Evolutionary conservation across 2,113 vertebrate genomes (phyloP).

Genomic region (Poeciliopsis turrubarensis): DNA sequence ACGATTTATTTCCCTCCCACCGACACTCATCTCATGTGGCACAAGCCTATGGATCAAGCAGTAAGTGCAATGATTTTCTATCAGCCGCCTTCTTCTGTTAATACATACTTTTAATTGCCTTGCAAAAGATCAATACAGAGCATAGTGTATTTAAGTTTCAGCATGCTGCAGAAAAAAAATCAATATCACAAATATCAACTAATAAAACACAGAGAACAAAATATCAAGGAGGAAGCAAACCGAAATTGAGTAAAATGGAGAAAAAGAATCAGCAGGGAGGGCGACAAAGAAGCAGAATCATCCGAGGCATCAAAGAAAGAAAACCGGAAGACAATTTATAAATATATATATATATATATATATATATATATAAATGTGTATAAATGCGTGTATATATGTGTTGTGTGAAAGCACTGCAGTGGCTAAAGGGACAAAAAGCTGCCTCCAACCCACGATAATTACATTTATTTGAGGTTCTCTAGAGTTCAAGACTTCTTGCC

Average conservation of each 20-base stretch:
- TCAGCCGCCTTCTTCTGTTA: slow-evolving; percentile 50
- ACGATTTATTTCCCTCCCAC: slow-evolving; percentile 28
- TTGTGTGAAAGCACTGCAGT: slow-evolving; percentile 17
- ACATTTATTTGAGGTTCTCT: slow-evolving; percentile 60
- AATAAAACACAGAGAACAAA: slow-evolving; percentile 41
- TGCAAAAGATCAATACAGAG: slow-evolving; percentile 56
- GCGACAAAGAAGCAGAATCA: neutral
- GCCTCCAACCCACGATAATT: slow-evolving; percentile 53
- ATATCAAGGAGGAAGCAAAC: slow-evolving; percentile 1
- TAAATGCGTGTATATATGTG: slow-evolving; percentile 5
- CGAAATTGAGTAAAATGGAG: slow-evolving; percentile 2
- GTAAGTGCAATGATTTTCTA: slow-evolving; percentile 53
- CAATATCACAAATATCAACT: slow-evolving; percentile 65
- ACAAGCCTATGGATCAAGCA: slow-evolving; percentile 31
- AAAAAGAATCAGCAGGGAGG: neutral
- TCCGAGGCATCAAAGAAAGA: neutral
- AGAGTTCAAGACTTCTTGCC: slow-evolving; percentile 52
- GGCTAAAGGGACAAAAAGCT: neutral
- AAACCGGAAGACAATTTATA: neutral
- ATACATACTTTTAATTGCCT: slow-evolving; percentile 68
- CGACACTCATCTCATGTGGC: slow-evolving; percentile 25
- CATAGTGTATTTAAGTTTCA: slow-evolving; percentile 60
- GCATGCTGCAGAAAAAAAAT: slow-evolving; percentile 68
- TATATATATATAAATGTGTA: too few species aligned
- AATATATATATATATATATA: too few species aligned